A percentile compares a stretch with the other conserved stretches of the same genome.
phyloP scores from a whole-genome alignment of 2,113 vertebrate genomes.

The Python bivittatus region DNA sequence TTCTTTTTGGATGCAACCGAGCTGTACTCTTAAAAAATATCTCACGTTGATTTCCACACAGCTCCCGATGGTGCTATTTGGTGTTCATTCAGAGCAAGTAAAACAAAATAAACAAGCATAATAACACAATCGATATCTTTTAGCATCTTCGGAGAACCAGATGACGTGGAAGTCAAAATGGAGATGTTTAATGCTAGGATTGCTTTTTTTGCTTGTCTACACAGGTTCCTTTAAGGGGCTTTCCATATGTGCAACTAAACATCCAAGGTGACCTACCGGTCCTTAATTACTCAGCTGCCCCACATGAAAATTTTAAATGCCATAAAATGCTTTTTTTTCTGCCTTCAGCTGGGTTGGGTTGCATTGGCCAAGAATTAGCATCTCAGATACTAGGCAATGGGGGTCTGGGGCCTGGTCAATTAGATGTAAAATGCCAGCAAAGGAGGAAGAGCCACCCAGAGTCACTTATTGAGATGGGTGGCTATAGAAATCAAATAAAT shows the following conservation, averaged over 20 bases:
- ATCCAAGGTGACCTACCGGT: constrained; percentile 69
- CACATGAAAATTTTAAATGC: constrained; percentile 56
- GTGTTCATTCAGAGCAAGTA: constrained; percentile 10
- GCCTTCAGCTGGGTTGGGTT: constrained; percentile 39
- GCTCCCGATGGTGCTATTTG: constrained; percentile 7
- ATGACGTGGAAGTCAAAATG: constrained; percentile 48
- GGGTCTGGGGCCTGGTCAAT: constrained; percentile 29
- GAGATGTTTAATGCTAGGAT: constrained; percentile 51
- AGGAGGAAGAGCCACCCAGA: too few species aligned
- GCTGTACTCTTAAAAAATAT: not conserved
- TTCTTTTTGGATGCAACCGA: not conserved
- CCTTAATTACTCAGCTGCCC: constrained; percentile 69
- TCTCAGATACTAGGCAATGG: constrained; percentile 39
- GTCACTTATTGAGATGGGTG: too few species aligned
- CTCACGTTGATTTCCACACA: constrained; percentile 4
- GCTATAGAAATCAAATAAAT: not conserved
- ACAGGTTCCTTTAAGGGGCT: constrained; percentile 29
- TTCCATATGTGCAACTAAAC: constrained; percentile 38
- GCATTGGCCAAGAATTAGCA: constrained; percentile 56
- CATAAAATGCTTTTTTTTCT: constrained; percentile 46
- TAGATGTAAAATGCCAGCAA: constrained; percentile 41
- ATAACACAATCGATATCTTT: constrained; percentile 22
- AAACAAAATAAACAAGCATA: constrained; percentile 19
- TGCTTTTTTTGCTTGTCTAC: constrained; percentile 46
- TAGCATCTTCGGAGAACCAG: constrained; percentile 19